phyloP scores from a whole-genome alignment of 2,113 vertebrate genomes.

The Leptocoma aspasia region DNA sequence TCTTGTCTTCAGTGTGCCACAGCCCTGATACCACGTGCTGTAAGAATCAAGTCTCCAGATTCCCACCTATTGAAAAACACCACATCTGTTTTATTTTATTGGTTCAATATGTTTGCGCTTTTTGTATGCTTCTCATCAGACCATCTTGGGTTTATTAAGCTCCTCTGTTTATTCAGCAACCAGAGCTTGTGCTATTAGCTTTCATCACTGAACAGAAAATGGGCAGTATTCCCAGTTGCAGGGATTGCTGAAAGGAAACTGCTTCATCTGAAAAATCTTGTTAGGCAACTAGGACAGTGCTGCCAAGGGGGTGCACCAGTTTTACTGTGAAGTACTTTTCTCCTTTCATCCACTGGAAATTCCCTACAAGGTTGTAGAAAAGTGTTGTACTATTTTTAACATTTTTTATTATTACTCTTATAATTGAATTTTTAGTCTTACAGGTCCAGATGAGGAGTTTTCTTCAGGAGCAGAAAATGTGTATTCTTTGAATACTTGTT shows the following conservation, averaged over 20 bases:
- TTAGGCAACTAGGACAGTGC: neutral
- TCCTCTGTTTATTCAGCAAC: neutral
- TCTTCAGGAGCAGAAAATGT: neutral
- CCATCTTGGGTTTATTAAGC: neutral
- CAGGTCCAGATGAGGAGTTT: neutral
- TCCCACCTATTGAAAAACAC: neutral
- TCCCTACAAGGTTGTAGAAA: neutral
- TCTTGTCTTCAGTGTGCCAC: neutral
- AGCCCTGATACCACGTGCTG: neutral
- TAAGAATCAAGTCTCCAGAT: neutral
- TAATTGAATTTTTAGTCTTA: neutral
- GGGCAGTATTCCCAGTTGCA: neutral
- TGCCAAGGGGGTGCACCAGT: neutral
- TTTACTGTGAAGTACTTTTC: neutral
- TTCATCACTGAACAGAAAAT: neutral
- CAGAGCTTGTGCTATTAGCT: neutral
- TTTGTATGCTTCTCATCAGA: neutral
- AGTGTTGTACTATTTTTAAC: neutral
- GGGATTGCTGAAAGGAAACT: neutral
- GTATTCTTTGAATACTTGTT: fast-evolving
- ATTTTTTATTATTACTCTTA: neutral
- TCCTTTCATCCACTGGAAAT: neutral
- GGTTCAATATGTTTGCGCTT: neutral
- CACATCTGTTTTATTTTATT: neutral
- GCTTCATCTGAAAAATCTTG: neutral